Conservation (phyloP, 2,888 invertebrate species). For the Homarus gammarus region DNA sequence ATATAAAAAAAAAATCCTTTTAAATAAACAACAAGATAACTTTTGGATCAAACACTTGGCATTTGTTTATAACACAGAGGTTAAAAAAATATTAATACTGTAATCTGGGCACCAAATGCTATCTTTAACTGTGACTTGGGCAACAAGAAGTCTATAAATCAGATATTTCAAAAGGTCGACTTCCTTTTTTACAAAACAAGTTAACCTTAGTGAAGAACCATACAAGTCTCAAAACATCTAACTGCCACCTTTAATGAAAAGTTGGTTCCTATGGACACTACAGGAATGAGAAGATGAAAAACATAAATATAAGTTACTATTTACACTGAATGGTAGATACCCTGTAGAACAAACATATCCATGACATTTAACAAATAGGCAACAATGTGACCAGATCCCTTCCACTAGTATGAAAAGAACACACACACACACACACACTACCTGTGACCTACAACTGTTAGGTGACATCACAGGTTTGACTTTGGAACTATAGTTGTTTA, state of each 20-base stretch:
- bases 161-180: slow-evolving; percentile 18
- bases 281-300: slow-evolving; percentile 41
- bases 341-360: slow-evolving; percentile 65
- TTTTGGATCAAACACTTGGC: slow-evolving; percentile 49
- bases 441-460: slow-evolving; percentile 13
- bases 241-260: slow-evolving; percentile 63
- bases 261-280: slow-evolving; percentile 41
- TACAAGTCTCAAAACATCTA: slow-evolving; percentile 49
- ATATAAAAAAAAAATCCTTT: slow-evolving; percentile 24
- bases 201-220: slow-evolving; percentile 26
- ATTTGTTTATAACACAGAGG: slow-evolving; percentile 45
- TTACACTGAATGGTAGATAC: slow-evolving; percentile 60
- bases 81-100: slow-evolving; percentile 8
- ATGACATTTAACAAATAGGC: slow-evolving; percentile 57
- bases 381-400: slow-evolving; percentile 43
- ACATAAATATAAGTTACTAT: slow-evolving; percentile 61
- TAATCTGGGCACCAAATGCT: slow-evolving; percentile 51
- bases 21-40: neutral
- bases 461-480: neutral
- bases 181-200: slow-evolving; percentile 17
- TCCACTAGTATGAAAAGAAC: slow-evolving; percentile 43
- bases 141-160: slow-evolving; percentile 22
- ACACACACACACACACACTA: slow-evolving; percentile 22
- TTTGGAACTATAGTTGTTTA: neutral
- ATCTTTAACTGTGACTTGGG: slow-evolving; percentile 8